Base-by-base conservation (phyloP, 2,888 invertebrate species). In the Gerosis bhagava region DNA sequence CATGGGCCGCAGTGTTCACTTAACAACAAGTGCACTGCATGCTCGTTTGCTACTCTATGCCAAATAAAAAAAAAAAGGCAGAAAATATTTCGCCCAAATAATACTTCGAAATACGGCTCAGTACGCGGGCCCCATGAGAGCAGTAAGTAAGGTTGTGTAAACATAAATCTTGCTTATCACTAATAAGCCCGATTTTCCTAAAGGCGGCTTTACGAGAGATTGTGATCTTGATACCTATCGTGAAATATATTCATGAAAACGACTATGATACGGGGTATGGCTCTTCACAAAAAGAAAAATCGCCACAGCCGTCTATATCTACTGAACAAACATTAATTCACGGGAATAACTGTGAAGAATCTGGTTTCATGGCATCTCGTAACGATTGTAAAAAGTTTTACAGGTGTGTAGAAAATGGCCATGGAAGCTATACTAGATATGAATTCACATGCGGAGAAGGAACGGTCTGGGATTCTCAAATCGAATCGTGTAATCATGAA, bases 331-430 rank as follows among this genome's bases (percentile, higher is more conserved):
- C 45, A 32, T 58, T 35, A 22, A 15, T 34, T 22, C 56, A 22
- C 17, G 39, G 46, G 5, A 54, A 48, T 34, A 22, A 36, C 31
- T 62, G 62, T 46, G 26, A 50, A 42, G 28, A 26, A 10, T 22
- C 35, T 35, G 60, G 94, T 16, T 94, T 93, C 65, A 90, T 91
- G 63, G 90, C 91, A 61, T 75, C 73, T 53, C 49, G 55, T 49
- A 59, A 75, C 11, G 87, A 94, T 57, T 94, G 94, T 61, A 90
- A 84, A 54, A 93, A 92, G 67, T 94, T 94, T 74, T 93, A 93
- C 57, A 86, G 94, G 59, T 94, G 94, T 65, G 93, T 94, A 0
- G 78, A 83, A 51, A 81, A 83, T 54, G 86, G 84, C 17, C 72
- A 73, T 32, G 80, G 82, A 31, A 75, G 77, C 11, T 90, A 71